A percentile compares a stretch with the other conserved stretches of the same genome.
Conservation (phyloP, 2,797 vertebrate genomes). For the Perodicticus potto region DNA sequence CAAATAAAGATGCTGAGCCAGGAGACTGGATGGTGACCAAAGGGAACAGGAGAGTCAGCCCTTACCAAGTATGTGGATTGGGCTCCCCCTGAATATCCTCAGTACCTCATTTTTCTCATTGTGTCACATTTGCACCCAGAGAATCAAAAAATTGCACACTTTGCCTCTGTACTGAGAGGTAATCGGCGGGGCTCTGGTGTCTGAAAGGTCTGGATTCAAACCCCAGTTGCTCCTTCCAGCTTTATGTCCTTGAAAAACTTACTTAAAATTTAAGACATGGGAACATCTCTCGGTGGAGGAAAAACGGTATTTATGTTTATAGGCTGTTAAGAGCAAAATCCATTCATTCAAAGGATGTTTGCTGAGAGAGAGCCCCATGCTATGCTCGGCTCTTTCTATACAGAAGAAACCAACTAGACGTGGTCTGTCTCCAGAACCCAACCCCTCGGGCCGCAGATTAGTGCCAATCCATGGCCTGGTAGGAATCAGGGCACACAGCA, state of each 20-base stretch:
- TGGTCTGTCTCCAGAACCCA: neutral
- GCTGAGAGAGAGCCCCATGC: neutral
- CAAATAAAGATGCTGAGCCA: neutral
- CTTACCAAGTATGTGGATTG: no score
- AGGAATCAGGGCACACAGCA: no score
- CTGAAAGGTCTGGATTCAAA: neutral
- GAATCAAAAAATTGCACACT: no score
- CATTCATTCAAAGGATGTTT: neutral
- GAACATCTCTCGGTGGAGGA: neutral
- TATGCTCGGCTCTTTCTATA: no score
- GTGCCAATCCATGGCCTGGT: no score
- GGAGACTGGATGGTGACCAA: neutral
- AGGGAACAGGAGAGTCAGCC: neutral
- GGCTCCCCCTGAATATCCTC: no score
- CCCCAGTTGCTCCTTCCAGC: neutral
- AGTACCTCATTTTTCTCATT: no score
- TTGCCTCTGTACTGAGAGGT: fast-evolving
- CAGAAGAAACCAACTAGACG: fast-evolving
- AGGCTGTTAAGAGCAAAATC: neutral
- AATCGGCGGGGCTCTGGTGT: no score
- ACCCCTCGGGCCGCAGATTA: no score
- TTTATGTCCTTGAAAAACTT: neutral
- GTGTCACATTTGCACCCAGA: neutral
- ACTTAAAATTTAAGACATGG: neutral
- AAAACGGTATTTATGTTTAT: neutral